Evolutionary conservation across 2,888 invertebrate species (phyloP), one percentile per base, ranked within the genome.

Genomic region (Xestia c-nigrum): DNA sequence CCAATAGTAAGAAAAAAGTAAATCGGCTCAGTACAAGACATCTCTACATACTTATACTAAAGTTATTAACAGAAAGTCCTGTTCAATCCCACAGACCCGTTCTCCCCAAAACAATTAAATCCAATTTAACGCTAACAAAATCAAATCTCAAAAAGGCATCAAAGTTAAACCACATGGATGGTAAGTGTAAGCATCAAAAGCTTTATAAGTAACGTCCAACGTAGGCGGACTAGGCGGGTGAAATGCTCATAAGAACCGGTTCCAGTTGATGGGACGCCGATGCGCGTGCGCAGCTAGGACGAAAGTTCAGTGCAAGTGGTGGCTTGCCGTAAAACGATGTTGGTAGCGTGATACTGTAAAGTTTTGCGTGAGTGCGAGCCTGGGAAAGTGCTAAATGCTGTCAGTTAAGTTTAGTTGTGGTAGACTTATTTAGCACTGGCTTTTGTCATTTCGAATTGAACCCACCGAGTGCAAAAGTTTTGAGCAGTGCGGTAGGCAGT

Each of bases 181-280:
- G 72, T 78, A 81, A 79, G 63, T 75, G 79, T 57, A 74, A 77
- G 75, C 78, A 76, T 87, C 76, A 83, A 84, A 86, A 81, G 86
- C 84, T 84, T 84, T 84, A 78, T 72, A 83, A 84, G 87, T 83
- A 84, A 86, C 85, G 87, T 83, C 85, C 81, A 83, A 85, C 88
- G 92, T 92, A 87, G 91, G 90, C 87, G 91, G 89, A 88, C 89
- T 81, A 85, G 85, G 80, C 82, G 85, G 87, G 89, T 84, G 87
- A 89, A 89, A 88, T 85, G 90, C 85, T 77, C 79, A 72, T 70
- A 76, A 78, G 86, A 93, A 94, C 94, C 92, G 93, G 94, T 93
- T 91, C 74, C 64, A 80, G 81, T 68, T 84, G 80, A 86, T 87
- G 83, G 76, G 80, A 85, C 78, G 79, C 83, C 74, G 81, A 74